Evolutionary conservation across 2,888 invertebrate species (phyloP), one percentile per base, ranked within the genome.

Genomic region (Diaphora mendica): DNA sequence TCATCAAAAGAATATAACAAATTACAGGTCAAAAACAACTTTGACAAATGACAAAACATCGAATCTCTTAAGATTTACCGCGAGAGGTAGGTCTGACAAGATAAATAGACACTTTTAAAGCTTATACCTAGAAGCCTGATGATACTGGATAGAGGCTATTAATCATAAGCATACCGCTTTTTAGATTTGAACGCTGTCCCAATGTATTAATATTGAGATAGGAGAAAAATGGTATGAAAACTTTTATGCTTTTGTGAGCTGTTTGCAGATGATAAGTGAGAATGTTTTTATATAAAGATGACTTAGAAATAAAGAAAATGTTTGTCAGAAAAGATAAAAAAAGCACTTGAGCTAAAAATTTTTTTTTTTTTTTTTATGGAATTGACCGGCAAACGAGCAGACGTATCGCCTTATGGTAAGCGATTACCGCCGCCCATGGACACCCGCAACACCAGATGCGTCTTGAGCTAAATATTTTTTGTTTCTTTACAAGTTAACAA

Each of bases 41-140:
- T 70, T 70, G 70, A 64, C 30, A 70, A 70, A 70, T 70, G 13
- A 26, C 44, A 13, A 62, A 70, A 64, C 48, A 44, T 64, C 70
- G 64, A 48, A 30, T 9, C 68, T 5, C 35, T 1, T 11, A 68
- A 68, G 39, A 39, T 35, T 64, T 20, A n/a, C 13, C 44, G 42
- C 35, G 9, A 44, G 48, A 59, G 9, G 3, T 30, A 17, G 48
- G 70, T 30, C 15, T 30, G 20, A 62, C 9, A 62, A 64, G 62
- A 70, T 64, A 17, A 48, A 64, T 48, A 35, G 51, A n/a, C 23
- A 59, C 55, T 39, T 69, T 69, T 69, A 39, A 39, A 4, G 59
- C 64, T 65, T 23, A 20, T 69, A 17, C n/a, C 69, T 26, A 39
- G 55, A 11, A 35, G 4, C 15, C 30, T 69, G 42, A 20, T 20